Percentiles rank a stretch among this genome's conserved stretches.
phyloP scores from a whole-genome alignment of 2,113 vertebrate species.

The Pao palembangensis region DNA sequence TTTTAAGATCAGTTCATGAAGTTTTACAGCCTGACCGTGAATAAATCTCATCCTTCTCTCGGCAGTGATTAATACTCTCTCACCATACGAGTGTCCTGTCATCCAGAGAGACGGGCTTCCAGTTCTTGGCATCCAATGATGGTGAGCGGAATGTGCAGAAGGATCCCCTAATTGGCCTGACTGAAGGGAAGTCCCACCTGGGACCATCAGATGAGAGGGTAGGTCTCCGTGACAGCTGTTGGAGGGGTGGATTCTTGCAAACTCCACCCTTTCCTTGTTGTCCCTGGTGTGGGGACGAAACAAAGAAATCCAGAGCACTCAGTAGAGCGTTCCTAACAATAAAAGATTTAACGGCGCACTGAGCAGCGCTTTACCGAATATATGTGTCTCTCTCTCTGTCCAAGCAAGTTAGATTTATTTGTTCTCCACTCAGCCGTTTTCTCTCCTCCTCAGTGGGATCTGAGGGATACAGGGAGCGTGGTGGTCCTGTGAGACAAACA shows the following conservation, averaged over 20 bases:
- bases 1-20: background rate
- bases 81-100: slow-evolving; percentile 92
- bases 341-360: background rate
- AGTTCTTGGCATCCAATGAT: slow-evolving; percentile 93
- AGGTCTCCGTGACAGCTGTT: slow-evolving; percentile 90
- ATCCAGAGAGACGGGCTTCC: slow-evolving; percentile 97
- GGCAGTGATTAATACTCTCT: background rate
- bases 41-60: background rate
- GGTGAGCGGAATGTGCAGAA: slow-evolving; percentile 82
- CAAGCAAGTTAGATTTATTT: slow-evolving; percentile 81
- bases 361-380: slow-evolving; percentile 78
- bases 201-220: slow-evolving; percentile 87
- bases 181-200: slow-evolving; percentile 84
- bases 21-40: background rate
- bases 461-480: slow-evolving; percentile 78
- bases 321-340: background rate
- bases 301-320: background rate
- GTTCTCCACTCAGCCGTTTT: slow-evolving; percentile 83
- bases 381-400: slow-evolving; percentile 83
- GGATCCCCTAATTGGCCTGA: slow-evolving; percentile 86
- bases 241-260: slow-evolving; percentile 86
- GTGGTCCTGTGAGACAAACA: slow-evolving; percentile 58
- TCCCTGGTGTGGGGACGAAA: slow-evolving; percentile 74
- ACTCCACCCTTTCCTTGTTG: slow-evolving; percentile 92
- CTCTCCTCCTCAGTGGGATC: slow-evolving; percentile 87